Evolutionary conservation across 2,113 vertebrate species (phyloP).

Genomic region (Myrmophylax atrothorax): DNA sequence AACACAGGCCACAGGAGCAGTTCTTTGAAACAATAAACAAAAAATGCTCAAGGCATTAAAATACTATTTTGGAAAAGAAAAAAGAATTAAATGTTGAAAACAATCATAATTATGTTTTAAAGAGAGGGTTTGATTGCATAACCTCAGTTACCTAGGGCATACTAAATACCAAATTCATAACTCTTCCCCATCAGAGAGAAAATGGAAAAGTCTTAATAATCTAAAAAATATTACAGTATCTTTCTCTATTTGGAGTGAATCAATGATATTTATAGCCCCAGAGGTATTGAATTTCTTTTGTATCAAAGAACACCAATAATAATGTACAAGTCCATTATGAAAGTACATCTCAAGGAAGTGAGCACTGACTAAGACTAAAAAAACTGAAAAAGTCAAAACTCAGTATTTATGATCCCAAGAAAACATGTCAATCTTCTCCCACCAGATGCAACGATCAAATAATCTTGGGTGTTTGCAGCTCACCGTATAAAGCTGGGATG

Average conservation of each 20-base stretch:
- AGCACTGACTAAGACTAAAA: background rate
- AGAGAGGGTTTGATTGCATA: conserved; percentile 41
- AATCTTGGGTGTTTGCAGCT: background rate
- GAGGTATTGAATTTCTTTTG: conserved; percentile 50
- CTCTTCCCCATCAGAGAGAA: conserved; percentile 19
- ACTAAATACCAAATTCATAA: conserved; percentile 51
- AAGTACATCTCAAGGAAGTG: background rate
- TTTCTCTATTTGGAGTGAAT: conserved; percentile 33
- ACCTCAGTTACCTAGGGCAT: conserved; percentile 39
- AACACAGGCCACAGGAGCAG: conserved; percentile 3
- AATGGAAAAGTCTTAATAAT: conserved; percentile 58
- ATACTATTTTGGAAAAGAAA: background rate
- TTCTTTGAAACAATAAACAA: conserved; percentile 45
- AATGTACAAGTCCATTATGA: conserved; percentile 30
- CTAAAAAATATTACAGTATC: conserved; percentile 41
- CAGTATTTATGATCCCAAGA: background rate
- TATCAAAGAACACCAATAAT: conserved; percentile 59
- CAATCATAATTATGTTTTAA: conserved; percentile 58
- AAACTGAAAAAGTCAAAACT: background rate
- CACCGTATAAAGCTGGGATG: background rate
- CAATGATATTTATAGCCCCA: conserved; percentile 60
- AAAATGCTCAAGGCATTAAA: conserved; percentile 49
- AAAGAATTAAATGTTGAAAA: conserved; percentile 30
- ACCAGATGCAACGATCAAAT: background rate
- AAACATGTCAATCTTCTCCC: background rate